Conservation (phyloP, 2,113 vertebrate genomes). For the Neotoma lepida region DNA sequence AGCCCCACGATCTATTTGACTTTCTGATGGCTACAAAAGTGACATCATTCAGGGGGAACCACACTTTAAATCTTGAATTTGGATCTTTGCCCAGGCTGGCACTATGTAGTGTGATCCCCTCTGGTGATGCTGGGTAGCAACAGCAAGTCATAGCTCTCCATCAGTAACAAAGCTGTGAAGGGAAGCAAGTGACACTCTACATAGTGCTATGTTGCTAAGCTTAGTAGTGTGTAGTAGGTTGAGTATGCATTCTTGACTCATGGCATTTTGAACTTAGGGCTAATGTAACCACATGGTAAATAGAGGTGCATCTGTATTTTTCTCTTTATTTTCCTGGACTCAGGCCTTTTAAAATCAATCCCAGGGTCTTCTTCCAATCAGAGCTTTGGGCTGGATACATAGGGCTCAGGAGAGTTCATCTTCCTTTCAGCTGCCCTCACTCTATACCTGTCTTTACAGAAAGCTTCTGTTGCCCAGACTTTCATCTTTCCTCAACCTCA, state of each 20-base stretch:
- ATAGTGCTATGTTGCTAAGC: neutral
- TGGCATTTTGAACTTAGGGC: neutral
- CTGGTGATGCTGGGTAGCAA: neutral
- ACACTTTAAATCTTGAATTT: neutral
- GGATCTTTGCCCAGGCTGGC: conserved; percentile 41
- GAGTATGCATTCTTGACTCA: neutral
- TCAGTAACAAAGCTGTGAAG: neutral
- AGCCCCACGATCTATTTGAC: neutral
- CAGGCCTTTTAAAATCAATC: neutral
- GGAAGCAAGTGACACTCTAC: neutral
- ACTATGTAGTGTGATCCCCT: neutral
- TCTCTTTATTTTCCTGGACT: neutral
- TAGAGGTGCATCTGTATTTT: neutral
- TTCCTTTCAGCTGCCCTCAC: neutral
- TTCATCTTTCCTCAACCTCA: neutral
- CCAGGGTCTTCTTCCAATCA: neutral
- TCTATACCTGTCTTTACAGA: neutral
- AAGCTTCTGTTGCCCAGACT: neutral
- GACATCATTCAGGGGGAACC: neutral
- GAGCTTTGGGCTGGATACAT: neutral
- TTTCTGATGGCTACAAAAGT: neutral
- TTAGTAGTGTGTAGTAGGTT: neutral
- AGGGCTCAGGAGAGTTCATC: neutral
- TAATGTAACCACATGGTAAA: neutral
- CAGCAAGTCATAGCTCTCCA: neutral